phyloP scores from a whole-genome alignment of 2,888 invertebrate species.

The Electrophaes corylata region DNA sequence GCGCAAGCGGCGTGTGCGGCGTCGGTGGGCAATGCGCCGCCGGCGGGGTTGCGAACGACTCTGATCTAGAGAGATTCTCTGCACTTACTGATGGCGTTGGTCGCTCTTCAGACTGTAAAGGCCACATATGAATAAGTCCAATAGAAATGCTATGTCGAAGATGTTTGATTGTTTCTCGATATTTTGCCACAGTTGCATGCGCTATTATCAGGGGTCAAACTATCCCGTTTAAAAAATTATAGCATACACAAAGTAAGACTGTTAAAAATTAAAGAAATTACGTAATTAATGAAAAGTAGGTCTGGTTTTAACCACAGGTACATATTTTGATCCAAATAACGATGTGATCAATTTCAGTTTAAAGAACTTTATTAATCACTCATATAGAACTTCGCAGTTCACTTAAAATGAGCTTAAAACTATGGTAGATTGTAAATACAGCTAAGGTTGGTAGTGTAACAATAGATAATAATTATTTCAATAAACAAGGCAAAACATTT shows the following conservation, averaged over 20 bases:
- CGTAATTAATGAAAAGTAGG: background rate
- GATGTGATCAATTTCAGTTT: background rate
- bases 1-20: slow-evolving; percentile 60
- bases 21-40: slow-evolving; percentile 69
- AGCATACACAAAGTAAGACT: background rate
- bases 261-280: too few relatives aligned
- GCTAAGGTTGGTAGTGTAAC: too few relatives aligned
- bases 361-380: too few relatives aligned
- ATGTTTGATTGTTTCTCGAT: too few relatives aligned
- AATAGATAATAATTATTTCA: too few relatives aligned
- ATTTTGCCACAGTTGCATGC: too few relatives aligned
- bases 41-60: slow-evolving; percentile 74
- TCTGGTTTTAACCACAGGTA: background rate
- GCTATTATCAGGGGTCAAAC: background rate
- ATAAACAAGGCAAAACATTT: too few relatives aligned
- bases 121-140: background rate
- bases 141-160: background rate
- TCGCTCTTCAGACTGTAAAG: slow-evolving; percentile 71
- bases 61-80: slow-evolving; percentile 76
- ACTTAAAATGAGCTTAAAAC: too few relatives aligned
- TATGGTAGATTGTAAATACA: too few relatives aligned
- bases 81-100: slow-evolving; percentile 78
- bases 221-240: background rate
- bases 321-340: background rate
- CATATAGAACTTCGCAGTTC: too few relatives aligned